A percentile compares a stretch with the other conserved stretches of the same genome.
Conservation (phyloP, 2,797 vertebrate species). For the Echiichthys vipera region DNA sequence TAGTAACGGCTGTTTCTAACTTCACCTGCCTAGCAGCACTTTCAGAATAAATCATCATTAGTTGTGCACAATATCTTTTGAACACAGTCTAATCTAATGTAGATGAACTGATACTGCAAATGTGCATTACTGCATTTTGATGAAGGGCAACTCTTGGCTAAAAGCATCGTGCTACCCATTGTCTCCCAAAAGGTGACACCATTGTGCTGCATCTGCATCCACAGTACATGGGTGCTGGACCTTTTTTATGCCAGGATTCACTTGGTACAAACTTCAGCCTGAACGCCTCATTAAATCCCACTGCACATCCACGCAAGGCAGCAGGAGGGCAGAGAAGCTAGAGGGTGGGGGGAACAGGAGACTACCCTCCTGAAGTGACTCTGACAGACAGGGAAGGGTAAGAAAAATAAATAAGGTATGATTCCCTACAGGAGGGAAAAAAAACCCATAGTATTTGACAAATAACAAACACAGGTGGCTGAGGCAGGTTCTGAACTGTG, state of each 20-base stretch:
- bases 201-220: not conserved
- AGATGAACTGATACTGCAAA: not conserved
- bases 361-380: not conserved
- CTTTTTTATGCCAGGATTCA: not conserved
- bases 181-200: conserved; percentile 5
- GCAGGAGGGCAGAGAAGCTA: conserved; percentile 9
- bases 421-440: not conserved
- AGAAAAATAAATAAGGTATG: not conserved
- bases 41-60: not conserved
- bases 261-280: not conserved
- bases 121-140: not conserved
- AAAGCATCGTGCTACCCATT: conserved; percentile 17
- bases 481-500: conserved; percentile 6
- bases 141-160: not conserved
- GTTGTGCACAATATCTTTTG: not conserved
- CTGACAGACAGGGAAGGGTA: not conserved
- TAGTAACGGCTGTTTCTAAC: not conserved
- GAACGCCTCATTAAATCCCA: conserved; percentile 17
- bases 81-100: not conserved
- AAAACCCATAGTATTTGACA: not conserved
- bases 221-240: conserved; percentile 10
- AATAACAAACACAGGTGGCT: not conserved
- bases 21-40: not conserved
- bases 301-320: conserved; percentile 39
- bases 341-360: conserved; percentile 6